A percentile compares a stretch with the other conserved stretches of the same genome.
Conservation (phyloP, 2,888 invertebrate genomes). For the Tipula unca region DNA sequence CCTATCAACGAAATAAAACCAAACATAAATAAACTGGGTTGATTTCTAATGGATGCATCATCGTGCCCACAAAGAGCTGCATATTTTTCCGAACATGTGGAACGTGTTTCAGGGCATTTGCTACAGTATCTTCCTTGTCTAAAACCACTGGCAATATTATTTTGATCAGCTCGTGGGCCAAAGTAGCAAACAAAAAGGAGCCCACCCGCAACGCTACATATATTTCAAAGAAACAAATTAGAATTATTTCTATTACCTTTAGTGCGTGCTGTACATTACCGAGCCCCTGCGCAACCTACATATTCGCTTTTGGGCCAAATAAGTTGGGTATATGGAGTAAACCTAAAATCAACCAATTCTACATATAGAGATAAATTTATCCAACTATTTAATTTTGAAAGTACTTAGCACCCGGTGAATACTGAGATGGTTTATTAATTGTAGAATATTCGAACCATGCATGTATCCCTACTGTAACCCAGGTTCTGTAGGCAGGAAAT, state of each 20-base stretch:
- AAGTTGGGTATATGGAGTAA: slow-evolving; percentile 25
- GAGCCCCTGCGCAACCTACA: slow-evolving; percentile 29
- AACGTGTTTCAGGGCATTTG: not conserved
- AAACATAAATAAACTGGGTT: no score
- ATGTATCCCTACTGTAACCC: no score
- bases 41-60: no score
- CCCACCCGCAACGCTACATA: not conserved
- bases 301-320: slow-evolving; percentile 29
- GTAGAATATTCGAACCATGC: no score
- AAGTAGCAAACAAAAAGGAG: not conserved
- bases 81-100: no score
- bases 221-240: not conserved
- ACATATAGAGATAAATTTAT: no score
- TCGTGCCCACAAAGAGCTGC: no score
- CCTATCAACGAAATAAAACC: no score
- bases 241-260: not conserved
- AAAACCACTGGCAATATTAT: not conserved
- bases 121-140: not conserved
- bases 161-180: not conserved
- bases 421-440: no score
- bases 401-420: no score
- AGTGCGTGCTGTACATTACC: slow-evolving; percentile 22
- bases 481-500: not conserved
- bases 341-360: not conserved
- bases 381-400: no score